A percentile compares a stretch with the other conserved stretches of the same genome.
phyloP scores from a whole-genome alignment of 2,888 invertebrate species.

The Napeogenes inachia region DNA sequence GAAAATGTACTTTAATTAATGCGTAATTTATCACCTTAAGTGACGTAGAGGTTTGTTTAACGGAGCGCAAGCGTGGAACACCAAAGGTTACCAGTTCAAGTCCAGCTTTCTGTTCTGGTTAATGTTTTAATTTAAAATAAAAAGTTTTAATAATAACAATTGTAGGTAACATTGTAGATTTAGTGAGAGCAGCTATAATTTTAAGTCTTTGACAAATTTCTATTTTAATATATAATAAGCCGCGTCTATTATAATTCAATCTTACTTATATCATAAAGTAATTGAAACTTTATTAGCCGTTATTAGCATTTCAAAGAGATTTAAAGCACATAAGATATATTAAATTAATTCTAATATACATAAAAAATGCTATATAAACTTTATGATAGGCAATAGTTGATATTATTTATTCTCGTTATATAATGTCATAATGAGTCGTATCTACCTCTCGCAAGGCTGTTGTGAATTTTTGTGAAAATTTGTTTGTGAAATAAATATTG shows the following conservation, averaged over 20 bases:
- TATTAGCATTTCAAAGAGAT: conserved; percentile 14
- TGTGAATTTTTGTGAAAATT: conserved; percentile 21
- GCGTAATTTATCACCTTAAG: too few relatives aligned
- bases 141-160: too few relatives aligned
- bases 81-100: too few relatives aligned
- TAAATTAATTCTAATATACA: conserved; percentile 17
- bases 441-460: conserved; percentile 17
- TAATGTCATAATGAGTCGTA: conserved; percentile 16
- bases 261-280: conserved; percentile 27
- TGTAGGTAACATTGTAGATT: too few relatives aligned
- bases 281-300: conserved; percentile 10
- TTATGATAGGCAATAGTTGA: neutral
- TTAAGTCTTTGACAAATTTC: too few relatives aligned
- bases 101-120: too few relatives aligned
- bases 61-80: too few relatives aligned
- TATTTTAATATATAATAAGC: too few relatives aligned
- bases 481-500: conserved; percentile 22
- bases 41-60: too few relatives aligned
- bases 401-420: conserved; percentile 10
- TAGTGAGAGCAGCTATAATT: too few relatives aligned
- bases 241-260: conserved; percentile 32
- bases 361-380: neutral
- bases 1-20: too few relatives aligned
- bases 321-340: conserved; percentile 10
- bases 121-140: too few relatives aligned